These are phyloP conservation scores for Eupithecia dodoneata DNA, from an alignment of 2,888 invertebrate genomes.

Conservation along the genomic window DNA sequence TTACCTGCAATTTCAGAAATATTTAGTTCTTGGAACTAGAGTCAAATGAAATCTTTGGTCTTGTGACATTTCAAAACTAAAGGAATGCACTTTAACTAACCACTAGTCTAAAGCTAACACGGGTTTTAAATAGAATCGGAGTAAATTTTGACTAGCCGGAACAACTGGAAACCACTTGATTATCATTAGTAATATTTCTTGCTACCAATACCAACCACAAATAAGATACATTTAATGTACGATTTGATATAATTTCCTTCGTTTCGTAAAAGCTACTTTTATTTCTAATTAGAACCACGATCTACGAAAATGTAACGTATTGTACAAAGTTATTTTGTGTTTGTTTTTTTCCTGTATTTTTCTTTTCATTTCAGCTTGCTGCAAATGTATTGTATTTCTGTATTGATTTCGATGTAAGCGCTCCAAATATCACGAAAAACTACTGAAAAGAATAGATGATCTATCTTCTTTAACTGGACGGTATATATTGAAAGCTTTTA, in stretches of 20 bases:
- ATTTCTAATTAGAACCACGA: neutral
- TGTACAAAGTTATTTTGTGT: neutral
- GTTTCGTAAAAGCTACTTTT: neutral
- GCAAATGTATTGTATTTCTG: neutral
- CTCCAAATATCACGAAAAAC: neutral
- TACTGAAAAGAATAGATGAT: neutral
- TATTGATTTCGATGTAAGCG: neutral
- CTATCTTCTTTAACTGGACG: neutral
- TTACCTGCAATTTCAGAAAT: slow-evolving; percentile 15
- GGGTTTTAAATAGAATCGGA: slow-evolving; percentile 15
- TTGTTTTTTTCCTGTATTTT: neutral
- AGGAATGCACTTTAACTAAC: slow-evolving; percentile 29
- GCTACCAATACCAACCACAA: neutral
- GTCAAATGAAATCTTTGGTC: slow-evolving; percentile 31
- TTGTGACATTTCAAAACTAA: slow-evolving; percentile 32
- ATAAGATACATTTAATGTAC: neutral
- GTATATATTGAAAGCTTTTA: neutral
- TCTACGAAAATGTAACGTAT: neutral
- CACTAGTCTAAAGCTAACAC: slow-evolving; percentile 26
- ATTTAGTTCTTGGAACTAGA: slow-evolving; percentile 38
- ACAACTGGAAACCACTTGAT: slow-evolving; percentile 11
- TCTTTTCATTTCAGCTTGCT: neutral
- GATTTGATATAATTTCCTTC: neutral
- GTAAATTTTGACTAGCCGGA: slow-evolving; percentile 31
- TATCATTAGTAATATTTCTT: neutral